Base-by-base conservation (phyloP, 2,888 invertebrate species). In the Lithodes maja region DNA sequence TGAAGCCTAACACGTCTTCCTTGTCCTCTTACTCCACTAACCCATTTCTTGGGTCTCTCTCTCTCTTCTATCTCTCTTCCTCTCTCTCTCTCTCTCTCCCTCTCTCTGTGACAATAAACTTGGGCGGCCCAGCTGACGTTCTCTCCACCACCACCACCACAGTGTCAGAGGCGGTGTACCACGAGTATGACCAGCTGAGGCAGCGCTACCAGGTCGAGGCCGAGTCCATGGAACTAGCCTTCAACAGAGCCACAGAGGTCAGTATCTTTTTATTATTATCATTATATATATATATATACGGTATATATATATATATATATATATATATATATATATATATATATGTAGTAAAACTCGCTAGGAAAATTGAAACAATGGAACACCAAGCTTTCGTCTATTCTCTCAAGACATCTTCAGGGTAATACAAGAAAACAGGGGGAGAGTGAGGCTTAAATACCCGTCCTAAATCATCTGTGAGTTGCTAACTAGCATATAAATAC, bases 201-300 rank as follows among this genome's bases (percentile, higher is more conserved):
- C 96, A 96, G 93, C 96, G 96, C 93, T 96, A 96, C 93, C 96
- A 96, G 92, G 95, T 96, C 69, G 96, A 97, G 93, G 95, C 96
- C 0, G 95, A 95, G 2, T 96, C 96, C 82, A 96, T 96, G 96
- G 95, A 96, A 92, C 96, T 95, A 49, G 91, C 90, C 50, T 93
- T 93, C 92, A 92, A 93, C 92, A 92, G 93, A 84, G 93, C 93
- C 7, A 92, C 93, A 2, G 92, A 93, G 92, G 93, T 93, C 91
- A 91, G 91, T 81, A 9, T 61, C 33, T 33, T 33, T 33, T 33
- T 33, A 33, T 33, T 33, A 33, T 33, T 33, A 33, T 33, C n/a
- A n/a, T n/a, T 33, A 33, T 33, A 33, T 33, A 33, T 33, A 33
- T 33, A 33, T 33, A 0, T 33, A 33, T 33, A 33, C 33, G 0